These are phyloP conservation scores for Neodiprion lecontei DNA, from an alignment of 1,140 invertebrate genomes.

Conservation along the genomic window DNA sequence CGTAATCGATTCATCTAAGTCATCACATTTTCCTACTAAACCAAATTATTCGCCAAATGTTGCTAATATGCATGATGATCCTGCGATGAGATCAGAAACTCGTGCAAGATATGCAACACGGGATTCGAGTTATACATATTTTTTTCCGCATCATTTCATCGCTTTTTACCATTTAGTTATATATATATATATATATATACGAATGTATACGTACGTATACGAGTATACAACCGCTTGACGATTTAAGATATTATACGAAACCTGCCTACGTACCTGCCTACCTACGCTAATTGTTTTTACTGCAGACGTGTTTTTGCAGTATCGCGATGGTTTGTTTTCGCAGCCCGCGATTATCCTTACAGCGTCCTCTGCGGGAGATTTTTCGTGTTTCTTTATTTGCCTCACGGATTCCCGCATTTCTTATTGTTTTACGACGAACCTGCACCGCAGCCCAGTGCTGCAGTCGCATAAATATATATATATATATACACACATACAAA, in stretches of 20 bases:
- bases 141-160: too few relatives aligned
- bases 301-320: neutral
- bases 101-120: too few relatives aligned
- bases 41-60: too few relatives aligned
- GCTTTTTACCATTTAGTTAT: too few relatives aligned
- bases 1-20: too few relatives aligned
- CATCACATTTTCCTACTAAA: too few relatives aligned
- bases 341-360: neutral
- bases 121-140: too few relatives aligned
- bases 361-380: neutral
- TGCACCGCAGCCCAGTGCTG: neutral
- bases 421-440: conserved; percentile 5
- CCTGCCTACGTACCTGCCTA: neutral
- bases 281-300: neutral
- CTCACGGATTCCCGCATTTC: neutral
- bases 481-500: neutral
- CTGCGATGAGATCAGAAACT: too few relatives aligned
- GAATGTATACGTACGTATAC: too few relatives aligned
- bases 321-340: neutral
- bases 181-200: too few relatives aligned
- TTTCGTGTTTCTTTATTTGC: neutral
- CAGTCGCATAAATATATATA: conserved; percentile 4
- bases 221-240: neutral
- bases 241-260: neutral
- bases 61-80: too few relatives aligned